Conservation (phyloP, 2,888 invertebrate genomes). For the Melinaea marsaeus region DNA sequence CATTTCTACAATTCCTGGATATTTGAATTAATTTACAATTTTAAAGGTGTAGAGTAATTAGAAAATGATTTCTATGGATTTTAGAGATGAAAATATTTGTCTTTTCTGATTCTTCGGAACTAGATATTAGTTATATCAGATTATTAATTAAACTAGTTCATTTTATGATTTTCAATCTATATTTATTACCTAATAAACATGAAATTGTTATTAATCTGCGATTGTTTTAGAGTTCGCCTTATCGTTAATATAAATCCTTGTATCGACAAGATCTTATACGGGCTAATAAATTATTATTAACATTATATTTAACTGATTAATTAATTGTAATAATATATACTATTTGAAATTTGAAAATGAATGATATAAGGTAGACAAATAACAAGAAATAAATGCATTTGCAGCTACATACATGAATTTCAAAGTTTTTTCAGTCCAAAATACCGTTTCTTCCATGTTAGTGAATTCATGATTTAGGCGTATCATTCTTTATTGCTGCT, state of each 20-base stretch:
- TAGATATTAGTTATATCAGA: too few relatives aligned
- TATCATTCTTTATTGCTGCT: too few relatives aligned
- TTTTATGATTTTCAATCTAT: background rate
- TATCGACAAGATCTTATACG: background rate
- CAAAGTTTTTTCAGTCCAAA: too few relatives aligned
- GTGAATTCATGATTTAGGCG: too few relatives aligned
- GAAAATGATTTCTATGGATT: background rate
- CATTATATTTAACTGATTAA: background rate
- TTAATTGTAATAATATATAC: background rate
- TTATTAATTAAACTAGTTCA: background rate
- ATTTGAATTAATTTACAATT: conserved; percentile 65
- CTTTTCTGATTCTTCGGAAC: too few relatives aligned
- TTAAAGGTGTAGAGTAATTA: conserved; percentile 43
- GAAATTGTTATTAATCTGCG: background rate
- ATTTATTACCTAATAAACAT: background rate
- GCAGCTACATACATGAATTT: too few relatives aligned
- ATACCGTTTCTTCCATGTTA: too few relatives aligned
- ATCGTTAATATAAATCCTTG: background rate
- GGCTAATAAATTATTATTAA: background rate
- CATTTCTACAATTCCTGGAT: conserved; percentile 19
- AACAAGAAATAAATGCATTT: background rate
- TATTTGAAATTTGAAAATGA: background rate
- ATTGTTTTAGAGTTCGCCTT: conserved; percentile 1
- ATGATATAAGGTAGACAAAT: background rate
- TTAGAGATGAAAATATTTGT: too few relatives aligned